Percentiles rank a stretch among this genome's conserved stretches.
Evolutionary conservation across 2,888 invertebrate genomes (phyloP).

Genomic region (Coremacera marginata): DNA sequence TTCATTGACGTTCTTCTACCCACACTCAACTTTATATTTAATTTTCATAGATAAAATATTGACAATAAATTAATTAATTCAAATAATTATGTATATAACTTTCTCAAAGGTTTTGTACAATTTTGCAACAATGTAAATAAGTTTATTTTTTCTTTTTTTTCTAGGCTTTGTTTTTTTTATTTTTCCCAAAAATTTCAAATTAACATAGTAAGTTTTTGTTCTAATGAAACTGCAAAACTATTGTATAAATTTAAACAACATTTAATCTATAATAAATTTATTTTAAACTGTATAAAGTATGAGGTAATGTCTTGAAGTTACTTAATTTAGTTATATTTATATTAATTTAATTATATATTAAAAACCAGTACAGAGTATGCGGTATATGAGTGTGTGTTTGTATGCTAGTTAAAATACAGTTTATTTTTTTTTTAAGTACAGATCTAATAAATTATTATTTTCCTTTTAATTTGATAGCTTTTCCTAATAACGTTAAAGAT

Average conservation of each 20-base stretch:
- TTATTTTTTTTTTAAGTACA: constrained; percentile 24
- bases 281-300: constrained; percentile 54
- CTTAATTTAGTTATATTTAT: constrained; percentile 47
- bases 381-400: constrained; percentile 28
- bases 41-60: neutral
- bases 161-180: constrained; percentile 44
- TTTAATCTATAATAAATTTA: constrained; percentile 29
- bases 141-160: constrained; percentile 15
- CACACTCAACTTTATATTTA: neutral
- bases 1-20: neutral
- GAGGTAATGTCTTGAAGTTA: constrained; percentile 62
- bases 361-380: constrained; percentile 33
- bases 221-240: constrained; percentile 26
- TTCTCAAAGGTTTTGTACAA: neutral
- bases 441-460: constrained; percentile 23
- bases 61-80: neutral
- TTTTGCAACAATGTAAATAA: neutral
- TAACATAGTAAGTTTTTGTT: constrained; percentile 38
- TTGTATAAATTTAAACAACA: constrained; percentile 29
- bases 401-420: constrained; percentile 32
- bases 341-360: constrained; percentile 10
- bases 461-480: neutral
- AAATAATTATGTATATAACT: neutral
- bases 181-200: constrained; percentile 35
- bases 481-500: neutral